phyloP scores from a whole-genome alignment of 2,888 invertebrate genomes.

The Polietes domitor region DNA sequence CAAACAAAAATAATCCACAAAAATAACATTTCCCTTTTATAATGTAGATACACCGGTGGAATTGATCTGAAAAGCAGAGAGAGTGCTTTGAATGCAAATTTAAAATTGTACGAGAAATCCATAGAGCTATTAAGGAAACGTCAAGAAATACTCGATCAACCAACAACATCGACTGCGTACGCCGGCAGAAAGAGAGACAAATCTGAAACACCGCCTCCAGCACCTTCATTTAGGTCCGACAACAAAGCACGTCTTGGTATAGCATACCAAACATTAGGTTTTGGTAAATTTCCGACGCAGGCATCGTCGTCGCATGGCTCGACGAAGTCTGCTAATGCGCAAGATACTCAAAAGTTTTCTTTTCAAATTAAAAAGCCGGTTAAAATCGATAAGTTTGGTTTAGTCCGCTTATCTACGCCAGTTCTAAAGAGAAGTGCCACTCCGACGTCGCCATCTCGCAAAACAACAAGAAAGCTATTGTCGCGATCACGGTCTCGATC shows the following conservation, averaged over 20 bases:
- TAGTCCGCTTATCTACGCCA: conserved; percentile 85
- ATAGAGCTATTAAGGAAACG: conserved; percentile 77
- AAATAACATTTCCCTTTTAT: not conserved
- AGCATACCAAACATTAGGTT: conserved; percentile 18
- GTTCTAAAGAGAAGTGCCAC: conserved; percentile 74
- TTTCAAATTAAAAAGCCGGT: conserved; percentile 81
- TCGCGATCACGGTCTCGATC: conserved; percentile 72
- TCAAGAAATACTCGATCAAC: conserved; percentile 51
- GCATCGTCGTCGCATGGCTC: not conserved
- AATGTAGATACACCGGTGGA: conserved; percentile 81
- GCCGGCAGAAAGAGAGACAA: conserved; percentile 46
- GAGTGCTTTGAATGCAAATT: conserved; percentile 71
- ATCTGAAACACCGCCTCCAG: conserved; percentile 72
- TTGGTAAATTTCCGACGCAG: not conserved
- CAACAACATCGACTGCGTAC: conserved; percentile 58
- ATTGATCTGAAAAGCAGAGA: conserved; percentile 80
- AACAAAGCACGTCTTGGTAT: not conserved
- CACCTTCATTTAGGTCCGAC: conserved; percentile 64
- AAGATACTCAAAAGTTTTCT: conserved; percentile 72
- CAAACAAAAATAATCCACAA: not conserved
- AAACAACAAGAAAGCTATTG: conserved; percentile 61
- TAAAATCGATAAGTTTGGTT: conserved; percentile 88
- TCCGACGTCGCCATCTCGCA: conserved; percentile 39
- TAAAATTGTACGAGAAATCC: conserved; percentile 74
- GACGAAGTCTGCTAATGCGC: conserved; percentile 48